A percentile compares a stretch with the other conserved stretches of the same genome.
These are phyloP conservation scores for Chalcosyrphus nemorum DNA, from an alignment of 2,888 invertebrate species.

Conservation along the genomic window DNA sequence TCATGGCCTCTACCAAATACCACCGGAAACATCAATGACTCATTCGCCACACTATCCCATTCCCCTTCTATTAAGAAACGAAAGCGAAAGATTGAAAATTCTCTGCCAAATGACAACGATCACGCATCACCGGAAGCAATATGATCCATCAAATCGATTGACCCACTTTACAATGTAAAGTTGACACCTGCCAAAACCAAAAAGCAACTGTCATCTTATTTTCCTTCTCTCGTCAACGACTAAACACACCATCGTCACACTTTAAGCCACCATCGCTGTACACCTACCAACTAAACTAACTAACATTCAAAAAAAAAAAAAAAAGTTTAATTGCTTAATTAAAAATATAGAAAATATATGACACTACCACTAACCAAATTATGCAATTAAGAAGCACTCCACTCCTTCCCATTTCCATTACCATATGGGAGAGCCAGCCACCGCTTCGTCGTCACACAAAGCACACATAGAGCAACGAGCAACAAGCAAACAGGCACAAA, in stretches of 20 bases:
- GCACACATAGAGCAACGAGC: slow-evolving; percentile 27
- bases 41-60: background rate
- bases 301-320: slow-evolving; percentile 57
- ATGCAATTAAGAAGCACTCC: slow-evolving; percentile 70
- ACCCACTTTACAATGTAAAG: slow-evolving; percentile 24
- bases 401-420: slow-evolving; percentile 55
- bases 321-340: slow-evolving; percentile 72
- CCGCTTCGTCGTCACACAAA: background rate
- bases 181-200: slow-evolving; percentile 28
- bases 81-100: slow-evolving; percentile 12
- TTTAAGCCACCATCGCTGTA: background rate
- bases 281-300: background rate
- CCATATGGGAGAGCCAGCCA: slow-evolving; percentile 59
- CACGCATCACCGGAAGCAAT: slow-evolving; percentile 14
- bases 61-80: background rate
- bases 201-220: background rate
- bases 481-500: slow-evolving; percentile 16
- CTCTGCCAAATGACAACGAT: background rate
- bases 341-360: slow-evolving; percentile 71
- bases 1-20: slow-evolving; percentile 4
- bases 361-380: slow-evolving; percentile 69
- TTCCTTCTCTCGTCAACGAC: background rate
- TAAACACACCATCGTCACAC: background rate
- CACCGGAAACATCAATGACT: slow-evolving; percentile 34
- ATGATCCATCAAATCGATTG: background rate